phyloP scores from a whole-genome alignment of 64 coral and sea anemone genomes.

The Porites lutea region DNA sequence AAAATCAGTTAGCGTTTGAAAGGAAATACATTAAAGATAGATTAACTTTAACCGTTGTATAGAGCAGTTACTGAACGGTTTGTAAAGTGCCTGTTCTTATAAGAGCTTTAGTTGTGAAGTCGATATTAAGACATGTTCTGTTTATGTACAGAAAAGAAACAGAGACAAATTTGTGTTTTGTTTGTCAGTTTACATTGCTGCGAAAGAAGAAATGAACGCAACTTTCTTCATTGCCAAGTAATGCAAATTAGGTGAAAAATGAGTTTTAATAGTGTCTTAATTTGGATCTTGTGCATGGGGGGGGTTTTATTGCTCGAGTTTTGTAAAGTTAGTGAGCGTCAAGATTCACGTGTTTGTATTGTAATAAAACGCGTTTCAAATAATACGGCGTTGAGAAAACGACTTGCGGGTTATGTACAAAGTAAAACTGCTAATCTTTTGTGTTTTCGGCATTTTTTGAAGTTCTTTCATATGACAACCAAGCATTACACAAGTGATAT shows the following conservation, averaged over 20 bases:
- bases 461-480: slow-evolving; percentile 51
- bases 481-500: slow-evolving; percentile 30
- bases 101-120: background rate
- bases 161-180: slow-evolving; percentile 30
- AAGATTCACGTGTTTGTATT: slow-evolving; percentile 6
- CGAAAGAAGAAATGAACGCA: background rate
- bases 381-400: background rate
- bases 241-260: background rate
- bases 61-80: too few species aligned
- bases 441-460: slow-evolving; percentile 53
- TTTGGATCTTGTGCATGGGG: background rate
- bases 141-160: slow-evolving; percentile 8
- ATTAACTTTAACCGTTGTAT: too few species aligned
- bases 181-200: slow-evolving; percentile 13
- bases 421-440: slow-evolving; percentile 54
- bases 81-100: too few species aligned
- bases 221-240: slow-evolving; percentile 14
- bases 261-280: background rate
- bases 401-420: slow-evolving; percentile 28
- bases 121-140: background rate
- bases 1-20: background rate
- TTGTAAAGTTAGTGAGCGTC: background rate
- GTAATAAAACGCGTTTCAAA: slow-evolving; percentile 16
- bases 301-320: background rate
- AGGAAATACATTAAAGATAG: background rate